phyloP scores from a whole-genome alignment of 2,888 invertebrate genomes.

The Drosophila neutralis region DNA sequence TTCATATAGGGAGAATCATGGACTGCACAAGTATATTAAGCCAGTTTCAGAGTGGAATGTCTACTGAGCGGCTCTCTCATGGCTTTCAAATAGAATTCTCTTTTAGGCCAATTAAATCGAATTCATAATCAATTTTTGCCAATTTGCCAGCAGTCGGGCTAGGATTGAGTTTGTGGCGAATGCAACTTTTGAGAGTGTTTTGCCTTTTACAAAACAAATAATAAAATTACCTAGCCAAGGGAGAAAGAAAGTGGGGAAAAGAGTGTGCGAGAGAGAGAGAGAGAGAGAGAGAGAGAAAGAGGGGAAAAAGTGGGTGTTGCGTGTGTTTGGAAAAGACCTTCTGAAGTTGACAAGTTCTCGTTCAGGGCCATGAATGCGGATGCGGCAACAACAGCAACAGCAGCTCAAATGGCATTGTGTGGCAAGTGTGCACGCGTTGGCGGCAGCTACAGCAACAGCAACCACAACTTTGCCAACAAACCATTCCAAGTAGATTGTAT shows the following conservation, averaged over 20 bases:
- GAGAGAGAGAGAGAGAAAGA: not conserved
- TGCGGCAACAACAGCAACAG: conserved; percentile 31
- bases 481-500: conserved; percentile 50
- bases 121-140: conserved; percentile 5
- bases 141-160: not conserved
- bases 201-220: conserved; percentile 1
- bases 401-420: conserved; percentile 42
- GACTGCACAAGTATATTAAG: not conserved
- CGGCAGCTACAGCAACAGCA: conserved; percentile 35
- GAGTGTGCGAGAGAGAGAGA: not conserved
- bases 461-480: conserved; percentile 2
- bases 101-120: not conserved
- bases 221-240: not conserved
- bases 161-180: not conserved
- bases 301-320: not conserved
- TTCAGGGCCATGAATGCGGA: conserved; percentile 63
- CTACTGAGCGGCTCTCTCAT: not conserved
- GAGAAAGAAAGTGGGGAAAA: not conserved
- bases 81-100: not conserved
- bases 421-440: conserved; percentile 51
- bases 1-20: not conserved
- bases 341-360: conserved; percentile 68
- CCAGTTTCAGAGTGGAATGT: not conserved
- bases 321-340: conserved; percentile 30
- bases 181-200: not conserved